Base-by-base conservation (phyloP, 2,797 vertebrate genomes). In the Alfaro cultratus region DNA sequence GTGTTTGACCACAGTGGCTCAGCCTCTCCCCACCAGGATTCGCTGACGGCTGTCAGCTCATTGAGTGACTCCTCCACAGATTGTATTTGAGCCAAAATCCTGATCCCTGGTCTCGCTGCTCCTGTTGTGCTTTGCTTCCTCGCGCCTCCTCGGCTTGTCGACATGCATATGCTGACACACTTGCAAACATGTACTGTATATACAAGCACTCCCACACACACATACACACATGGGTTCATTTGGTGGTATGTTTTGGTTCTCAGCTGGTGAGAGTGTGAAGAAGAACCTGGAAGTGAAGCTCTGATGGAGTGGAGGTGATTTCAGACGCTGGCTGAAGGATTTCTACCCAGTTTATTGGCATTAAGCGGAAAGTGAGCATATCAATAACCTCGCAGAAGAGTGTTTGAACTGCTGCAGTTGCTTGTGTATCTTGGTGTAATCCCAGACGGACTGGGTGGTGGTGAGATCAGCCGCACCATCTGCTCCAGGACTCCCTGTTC, bases 31-130 rank as follows among this genome's bases (percentile, higher is more conserved):
- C 90, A 82, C 89, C 87, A 88, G 87, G 83, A 86, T 85, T 86
- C 87, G 75, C 80, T 90, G 91, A 91, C 87, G 89, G 85, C 92
- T 94, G 93, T 93, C 91, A 92, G 88, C 91, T 91, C 89, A 86
- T 82, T 91, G 87, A 93, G 88, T 87, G 91, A 91, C 92, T 93
- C 90, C 87, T 93, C 88, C 85, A 75, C 90, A 88, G 90, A 91
- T 91, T 87, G 91, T 84, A 74, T 81, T 82, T 64, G 88, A 90
- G 92, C 93, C 91, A 92, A 90, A 80, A 91, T 85, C 83, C 85
- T 43, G 80, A 89, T 90, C 92, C 90, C 74, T 83, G 78, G 49
- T 87, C 85, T 89, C 82, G 11, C 86, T 86, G 82, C 88, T 85
- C 82, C 86, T 89, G 88, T 91, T 73, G 31, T 34, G 79, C 83